Evolutionary conservation across 1,140 invertebrate species (phyloP), one percentile per base, ranked within the genome.

Genomic region (Ceratitis capitata): DNA sequence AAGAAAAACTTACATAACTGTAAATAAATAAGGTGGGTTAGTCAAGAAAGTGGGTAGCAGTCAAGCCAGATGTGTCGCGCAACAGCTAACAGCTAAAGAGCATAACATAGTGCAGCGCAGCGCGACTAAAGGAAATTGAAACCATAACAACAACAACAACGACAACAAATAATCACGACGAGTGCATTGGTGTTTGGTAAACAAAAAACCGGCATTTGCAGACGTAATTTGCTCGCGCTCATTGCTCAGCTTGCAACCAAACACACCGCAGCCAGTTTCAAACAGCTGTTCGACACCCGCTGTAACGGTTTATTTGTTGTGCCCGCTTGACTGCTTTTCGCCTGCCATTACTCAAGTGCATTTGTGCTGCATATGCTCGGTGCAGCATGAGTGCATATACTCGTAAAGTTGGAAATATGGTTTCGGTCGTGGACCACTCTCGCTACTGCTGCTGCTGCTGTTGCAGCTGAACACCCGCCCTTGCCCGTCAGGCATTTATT

Each of bases 221-320:
- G 35, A n/a, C 39, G 4, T 45, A 39, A 78, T 78, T 74, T 78
- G 35, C 69, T 5, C 69, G 42, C 69, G 16, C 69, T 78, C 69
- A 2, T 35, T 78, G 69, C 69, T 14, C 69, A 3, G 69, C 26
- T 78, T 78, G 35, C 35, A 78, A 23, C 1, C 9, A 9, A n/a
- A 10, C 45, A 9, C 35, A 45, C n/a, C 45, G 69, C 69, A 47
- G 23, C 42, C 42, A 23, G 19, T 26, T 78, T 45, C 69, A 45
- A 78, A 78, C 69, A 78, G 69, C 69, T 78, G 69, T 78, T 78
- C 69, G 23, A 26, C 69, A 69, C 61, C 32, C 61, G 61, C 29
- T 69, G 61, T 69, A 69, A 69, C 61, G 61, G 61, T 39, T 56
- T 35, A 69, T 69, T 69, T 12, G 61, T 32, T 16, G 32, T n/a